These are phyloP conservation scores for Atta colombica DNA, from an alignment of 1,140 invertebrate genomes.

Conservation along the genomic window DNA sequence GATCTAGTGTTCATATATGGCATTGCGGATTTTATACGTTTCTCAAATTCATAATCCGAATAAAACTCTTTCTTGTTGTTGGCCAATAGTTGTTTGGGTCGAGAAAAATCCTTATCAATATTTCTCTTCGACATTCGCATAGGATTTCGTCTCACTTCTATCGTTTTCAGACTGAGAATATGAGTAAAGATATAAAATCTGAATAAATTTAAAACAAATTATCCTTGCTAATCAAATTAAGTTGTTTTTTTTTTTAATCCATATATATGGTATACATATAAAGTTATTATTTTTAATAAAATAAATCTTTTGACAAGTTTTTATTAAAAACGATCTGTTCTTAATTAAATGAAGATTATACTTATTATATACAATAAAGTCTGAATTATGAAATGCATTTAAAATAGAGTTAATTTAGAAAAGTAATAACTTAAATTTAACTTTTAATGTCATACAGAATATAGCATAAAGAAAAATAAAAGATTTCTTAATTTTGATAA, in stretches of 20 bases:
- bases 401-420: too few relatives aligned
- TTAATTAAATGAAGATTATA: too few relatives aligned
- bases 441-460: too few relatives aligned
- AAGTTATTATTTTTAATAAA: background rate
- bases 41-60: constrained; percentile 41
- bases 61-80: constrained; percentile 67
- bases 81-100: constrained; percentile 74
- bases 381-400: too few relatives aligned
- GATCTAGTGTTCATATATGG: constrained; percentile 83
- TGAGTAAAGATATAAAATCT: background rate
- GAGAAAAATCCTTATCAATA: constrained; percentile 64
- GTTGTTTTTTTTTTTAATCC: background rate
- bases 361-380: too few relatives aligned
- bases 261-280: background rate
- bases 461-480: too few relatives aligned
- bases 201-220: background rate
- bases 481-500: too few relatives aligned
- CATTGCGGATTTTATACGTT: constrained; percentile 69
- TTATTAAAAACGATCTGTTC: too few relatives aligned
- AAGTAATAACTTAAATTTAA: too few relatives aligned
- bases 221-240: background rate
- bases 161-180: constrained; percentile 60
- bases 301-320: background rate
- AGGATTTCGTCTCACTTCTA: constrained; percentile 74
- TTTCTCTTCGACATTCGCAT: constrained; percentile 71